Evolutionary conservation across 2,888 invertebrate genomes (phyloP), one percentile per base, ranked within the genome.

Genomic region (Stratiomys singularior): DNA sequence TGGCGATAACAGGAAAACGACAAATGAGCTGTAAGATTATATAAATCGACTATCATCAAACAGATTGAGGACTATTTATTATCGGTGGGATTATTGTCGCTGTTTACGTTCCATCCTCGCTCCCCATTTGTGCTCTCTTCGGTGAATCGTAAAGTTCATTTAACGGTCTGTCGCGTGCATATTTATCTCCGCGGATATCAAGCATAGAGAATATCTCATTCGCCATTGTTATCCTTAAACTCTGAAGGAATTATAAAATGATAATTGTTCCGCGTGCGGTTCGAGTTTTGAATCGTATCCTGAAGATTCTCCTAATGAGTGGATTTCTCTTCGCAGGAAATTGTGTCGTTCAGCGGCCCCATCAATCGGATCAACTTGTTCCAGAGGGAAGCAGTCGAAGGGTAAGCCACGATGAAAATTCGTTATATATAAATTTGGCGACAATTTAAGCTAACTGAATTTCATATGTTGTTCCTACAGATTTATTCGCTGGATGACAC

Each of bases 381-480:
- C 91, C 93, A 82, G 95, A 95, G 89, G 95, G 95, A 71, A 93
- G 93, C 83, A 94, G 94, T 81, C 93, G 93, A 87, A 89, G 96
- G 89, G 96, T 96, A 87, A 92, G 85, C 9, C 23, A 44, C 15
- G 7, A 13, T 52, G 18, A 13, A 52, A 18, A 3, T 21, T 13
- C 37, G 27, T 66, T 37, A 28, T n/a, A n/a, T n/a, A n/a, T 23
- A 58, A 23, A 18, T 23, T 5, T 7, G 9, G 58, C 21, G 23
- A 1, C 58, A 1, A 58, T 23, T 58, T 5, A 21, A 58, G 21
- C 18, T 23, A 58, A 18, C n/a, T 4, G 11, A 37, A 18, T 27
- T 66, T 66, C 37, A 13, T 18, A 18, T 37, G 30, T 28, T 37
- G 15, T 18, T 66, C n/a, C 11, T 67, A 76, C 83, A 87, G 87